Base-by-base conservation (phyloP, 2,113 vertebrate species). In the Chaetura pelagica region DNA sequence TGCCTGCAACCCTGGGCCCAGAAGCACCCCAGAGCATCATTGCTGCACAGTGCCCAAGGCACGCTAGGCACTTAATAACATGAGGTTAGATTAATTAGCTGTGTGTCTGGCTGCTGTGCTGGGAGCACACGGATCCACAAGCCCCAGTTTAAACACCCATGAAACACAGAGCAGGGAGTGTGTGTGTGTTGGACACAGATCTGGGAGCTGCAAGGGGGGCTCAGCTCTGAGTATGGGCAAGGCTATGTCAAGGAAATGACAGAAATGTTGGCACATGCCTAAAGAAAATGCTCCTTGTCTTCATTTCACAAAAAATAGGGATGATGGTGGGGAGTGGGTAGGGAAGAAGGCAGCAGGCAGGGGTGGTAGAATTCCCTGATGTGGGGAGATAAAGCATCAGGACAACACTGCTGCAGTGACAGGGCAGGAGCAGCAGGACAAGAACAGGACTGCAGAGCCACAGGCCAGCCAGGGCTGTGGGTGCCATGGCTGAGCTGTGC, bases 241-340 rank as follows among this genome's bases (percentile, higher is more conserved):
- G n/a, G 69, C 42, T 9, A 54, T 0, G 26, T 0, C 73, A 4
- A 59, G 79, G 40, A 46, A 54, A 20, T 0, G 23, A 6, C 49
- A 6, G 69, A 29, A 26, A 6, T 0, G 3, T 1, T 44, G 54
- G 82, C 75, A 48, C 21, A 7, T 0, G 27, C 42, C 64, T 7
- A 23, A 26, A 7, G 73, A 48, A 48, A 72, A 8, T 2, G 1
- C 72, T n/a, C 16, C 52, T 61, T 10, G 46, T 9, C 62, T 19
- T 3, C 6, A 0, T 18, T 14, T 6, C 42, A 12, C 51, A 40
- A 6, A 20, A 59, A 3, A 1, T 2, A 35, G 46, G 13, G 82
- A 29, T 0, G 15, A 5, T 1, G 14, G 8, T 4, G 49, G 10
- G 49, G 22, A 13, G 17, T 14, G 44, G 15, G n/a, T 38, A 10